Evolutionary conservation across 2,888 invertebrate species (phyloP), one percentile per base, ranked within the genome.

Genomic region (Thymelicus sylvestris): DNA sequence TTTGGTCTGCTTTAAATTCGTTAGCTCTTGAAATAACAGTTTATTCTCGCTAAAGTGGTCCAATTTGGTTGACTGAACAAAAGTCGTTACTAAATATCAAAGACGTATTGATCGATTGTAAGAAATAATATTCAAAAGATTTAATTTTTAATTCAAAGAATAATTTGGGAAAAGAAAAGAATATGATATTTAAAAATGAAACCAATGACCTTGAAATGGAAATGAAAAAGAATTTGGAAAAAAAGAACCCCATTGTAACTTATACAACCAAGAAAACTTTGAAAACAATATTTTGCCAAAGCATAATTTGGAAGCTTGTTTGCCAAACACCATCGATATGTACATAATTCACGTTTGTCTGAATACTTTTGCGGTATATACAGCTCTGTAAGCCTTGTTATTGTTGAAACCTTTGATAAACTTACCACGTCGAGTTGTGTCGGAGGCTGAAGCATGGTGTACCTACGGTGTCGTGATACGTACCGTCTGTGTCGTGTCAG

Each of bases 311-410:
- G 74, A 87, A 86, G 86, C 85, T 74, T 12, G n/a, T 65, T 48
- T 60, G 41, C 77, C 80, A 80, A 73, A 82, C 80, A 77, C 79
- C 77, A 78, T 74, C 72, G 63, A 76, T 78, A 77, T 81, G 75
- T 84, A 81, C 85, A 83, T 85, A 82, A 82, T 85, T 77, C 80
- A 70, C 69, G 72, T 72, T 60, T 74, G 78, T 78, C 79, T 77
- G 10, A 72, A 75, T 75, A 73, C 73, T 74, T 59, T 79, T 74
- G 89, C 89, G 78, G 75, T 89, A 91, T 92, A 71, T 92, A 92
- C 92, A 93, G 92, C 92, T 57, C 41, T 24, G 66, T 71, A 71
- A 71, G 57, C 38, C 59, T 67, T 52, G 39, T 39, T 63, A 15
- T 19, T 66, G 67, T 38, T 41, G 38, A 66, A 60, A 50, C 31